These are phyloP conservation scores for Embidobia sp. DNA, from an alignment of 2,888 invertebrate species.

Conservation along the genomic window DNA sequence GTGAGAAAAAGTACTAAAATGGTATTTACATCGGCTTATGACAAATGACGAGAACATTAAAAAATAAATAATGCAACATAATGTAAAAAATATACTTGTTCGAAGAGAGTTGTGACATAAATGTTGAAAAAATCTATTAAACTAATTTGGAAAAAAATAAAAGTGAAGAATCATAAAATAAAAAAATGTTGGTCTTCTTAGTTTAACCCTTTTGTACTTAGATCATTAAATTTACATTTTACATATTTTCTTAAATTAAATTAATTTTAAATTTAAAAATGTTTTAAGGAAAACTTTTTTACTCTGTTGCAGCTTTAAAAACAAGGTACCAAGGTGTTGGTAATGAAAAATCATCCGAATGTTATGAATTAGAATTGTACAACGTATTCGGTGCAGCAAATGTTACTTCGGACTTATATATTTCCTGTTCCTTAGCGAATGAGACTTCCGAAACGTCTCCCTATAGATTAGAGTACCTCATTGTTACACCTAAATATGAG, in stretches of 20 bases:
- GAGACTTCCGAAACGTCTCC: slow-evolving; percentile 70
- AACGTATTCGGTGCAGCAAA: slow-evolving; percentile 10
- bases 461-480: slow-evolving; percentile 73
- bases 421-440: slow-evolving; percentile 75
- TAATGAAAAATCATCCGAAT: slow-evolving; percentile 68
- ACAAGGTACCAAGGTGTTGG: slow-evolving; percentile 73
- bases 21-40: no score
- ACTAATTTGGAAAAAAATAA: no score
- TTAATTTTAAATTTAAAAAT: no score
- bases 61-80: no score
- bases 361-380: slow-evolving; percentile 69
- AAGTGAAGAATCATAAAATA: no score
- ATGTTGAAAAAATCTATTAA: no score
- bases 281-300: background rate
- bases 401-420: slow-evolving; percentile 65
- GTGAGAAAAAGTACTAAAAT: no score
- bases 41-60: no score
- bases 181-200: no score
- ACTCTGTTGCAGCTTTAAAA: slow-evolving; percentile 71
- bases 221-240: background rate
- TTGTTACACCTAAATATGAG: slow-evolving; percentile 67
- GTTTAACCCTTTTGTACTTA: no score
- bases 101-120: no score
- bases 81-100: no score
- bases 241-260: background rate